phyloP scores from a whole-genome alignment of 2,113 vertebrate species.

The Herpetotheres cachinnans region DNA sequence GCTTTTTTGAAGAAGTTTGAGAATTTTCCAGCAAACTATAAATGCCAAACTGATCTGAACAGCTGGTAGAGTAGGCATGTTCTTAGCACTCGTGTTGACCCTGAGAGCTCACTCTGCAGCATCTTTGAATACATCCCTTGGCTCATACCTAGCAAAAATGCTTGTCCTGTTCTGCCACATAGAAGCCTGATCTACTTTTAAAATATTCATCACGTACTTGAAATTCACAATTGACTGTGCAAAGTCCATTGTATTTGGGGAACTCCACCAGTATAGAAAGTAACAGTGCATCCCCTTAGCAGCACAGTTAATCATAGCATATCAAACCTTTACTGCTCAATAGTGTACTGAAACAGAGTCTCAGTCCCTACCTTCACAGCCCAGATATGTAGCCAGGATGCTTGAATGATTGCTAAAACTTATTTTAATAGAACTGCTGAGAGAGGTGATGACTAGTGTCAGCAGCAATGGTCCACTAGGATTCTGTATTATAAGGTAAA shows the following conservation, averaged over 20 bases:
- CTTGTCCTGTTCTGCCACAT: neutral
- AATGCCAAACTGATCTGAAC: neutral
- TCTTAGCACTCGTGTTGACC: neutral
- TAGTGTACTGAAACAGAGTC: neutral
- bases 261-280: neutral
- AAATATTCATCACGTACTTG: neutral
- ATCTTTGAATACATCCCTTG: neutral
- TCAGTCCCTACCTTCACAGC: neutral
- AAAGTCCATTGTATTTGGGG: neutral
- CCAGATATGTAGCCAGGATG: neutral
- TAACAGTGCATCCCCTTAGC: neutral
- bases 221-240: neutral
- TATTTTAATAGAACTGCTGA: neutral
- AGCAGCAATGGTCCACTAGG: neutral
- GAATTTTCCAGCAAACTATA: too few relatives aligned
- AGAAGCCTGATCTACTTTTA: neutral
- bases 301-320: neutral
- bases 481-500: neutral
- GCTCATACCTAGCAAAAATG: neutral
- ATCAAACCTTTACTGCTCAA: neutral
- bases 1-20: neutral
- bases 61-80: neutral
- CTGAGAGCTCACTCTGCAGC: neutral
- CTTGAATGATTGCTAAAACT: neutral
- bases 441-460: neutral